phyloP scores from a whole-genome alignment of 2,797 vertebrate species.

The Neopelma chrysocephalum region DNA sequence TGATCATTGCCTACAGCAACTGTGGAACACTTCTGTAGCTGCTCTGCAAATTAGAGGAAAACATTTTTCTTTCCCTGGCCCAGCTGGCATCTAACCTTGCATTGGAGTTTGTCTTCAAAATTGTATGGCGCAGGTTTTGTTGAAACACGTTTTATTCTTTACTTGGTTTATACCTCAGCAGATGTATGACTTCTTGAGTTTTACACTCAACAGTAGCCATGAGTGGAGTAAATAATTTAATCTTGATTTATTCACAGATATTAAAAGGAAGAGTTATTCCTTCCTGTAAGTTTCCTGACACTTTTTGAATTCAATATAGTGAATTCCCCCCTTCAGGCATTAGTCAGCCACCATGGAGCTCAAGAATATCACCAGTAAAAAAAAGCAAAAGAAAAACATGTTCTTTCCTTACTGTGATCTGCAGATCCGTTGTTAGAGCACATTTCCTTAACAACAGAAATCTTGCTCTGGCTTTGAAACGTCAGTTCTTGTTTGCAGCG shows the following conservation, averaged over 20 bases:
- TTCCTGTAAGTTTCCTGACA: not conserved
- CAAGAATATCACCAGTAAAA: not conserved
- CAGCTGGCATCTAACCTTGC: not conserved
- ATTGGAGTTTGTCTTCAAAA: not conserved
- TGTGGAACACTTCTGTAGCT: not conserved
- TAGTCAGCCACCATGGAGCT: not conserved
- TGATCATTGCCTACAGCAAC: not conserved
- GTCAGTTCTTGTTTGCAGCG: constrained; percentile 17
- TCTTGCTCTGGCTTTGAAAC: not conserved
- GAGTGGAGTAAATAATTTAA: not conserved
- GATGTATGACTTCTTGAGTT: not conserved
- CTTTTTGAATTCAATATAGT: not conserved
- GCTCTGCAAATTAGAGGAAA: not conserved
- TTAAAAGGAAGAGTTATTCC: not conserved
- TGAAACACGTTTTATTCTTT: not conserved
- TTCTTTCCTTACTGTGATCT: not conserved
- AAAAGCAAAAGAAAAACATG: not conserved
- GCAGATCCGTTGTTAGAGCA: not conserved
- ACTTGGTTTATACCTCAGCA: not conserved
- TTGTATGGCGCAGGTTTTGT: not conserved
- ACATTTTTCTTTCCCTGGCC: not conserved
- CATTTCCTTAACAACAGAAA: constrained; percentile 38
- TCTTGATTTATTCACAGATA: not conserved
- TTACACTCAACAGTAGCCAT: not conserved
- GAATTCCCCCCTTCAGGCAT: not conserved